Evolutionary conservation across 2,797 vertebrate genomes (phyloP).

Genomic region (Myotis daubentonii): DNA sequence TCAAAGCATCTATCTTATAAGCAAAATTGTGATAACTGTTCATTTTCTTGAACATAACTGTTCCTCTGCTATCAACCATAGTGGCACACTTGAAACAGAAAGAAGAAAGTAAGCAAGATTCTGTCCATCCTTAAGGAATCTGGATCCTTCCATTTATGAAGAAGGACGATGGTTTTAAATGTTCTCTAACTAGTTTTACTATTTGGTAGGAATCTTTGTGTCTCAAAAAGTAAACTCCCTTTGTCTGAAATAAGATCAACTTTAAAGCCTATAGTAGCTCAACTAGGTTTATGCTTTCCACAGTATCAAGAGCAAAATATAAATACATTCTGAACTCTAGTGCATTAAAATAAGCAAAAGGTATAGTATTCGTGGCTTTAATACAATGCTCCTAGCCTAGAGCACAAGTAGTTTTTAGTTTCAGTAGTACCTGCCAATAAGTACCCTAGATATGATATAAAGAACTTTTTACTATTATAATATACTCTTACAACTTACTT

Average conservation of each 20-base stretch:
- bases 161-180: conserved; percentile 48
- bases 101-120: conserved; percentile 55
- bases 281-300: conserved; percentile 71
- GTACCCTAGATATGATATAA: conserved; percentile 83
- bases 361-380: conserved; percentile 54
- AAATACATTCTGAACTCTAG: conserved; percentile 77
- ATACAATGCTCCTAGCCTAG: conserved; percentile 71
- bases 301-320: conserved; percentile 68
- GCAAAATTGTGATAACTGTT: conserved; percentile 9
- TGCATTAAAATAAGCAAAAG: conserved; percentile 66
- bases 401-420: conserved; percentile 70
- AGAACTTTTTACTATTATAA: conserved; percentile 70
- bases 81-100: conserved; percentile 56
- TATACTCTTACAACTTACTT: conserved; percentile 73
- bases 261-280: background rate
- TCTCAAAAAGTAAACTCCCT: conserved; percentile 53
- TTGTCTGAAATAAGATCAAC: conserved; percentile 35
- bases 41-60: conserved; percentile 11
- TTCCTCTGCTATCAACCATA: conserved; percentile 47
- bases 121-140: conserved; percentile 60
- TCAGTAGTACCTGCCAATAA: conserved; percentile 81
- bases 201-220: conserved; percentile 47
- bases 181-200: conserved; percentile 52
- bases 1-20: conserved; percentile 69
- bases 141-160: conserved; percentile 57